These are phyloP conservation scores for Dendrolimus pini DNA, from an alignment of 2,888 invertebrate species.

Conservation along the genomic window DNA sequence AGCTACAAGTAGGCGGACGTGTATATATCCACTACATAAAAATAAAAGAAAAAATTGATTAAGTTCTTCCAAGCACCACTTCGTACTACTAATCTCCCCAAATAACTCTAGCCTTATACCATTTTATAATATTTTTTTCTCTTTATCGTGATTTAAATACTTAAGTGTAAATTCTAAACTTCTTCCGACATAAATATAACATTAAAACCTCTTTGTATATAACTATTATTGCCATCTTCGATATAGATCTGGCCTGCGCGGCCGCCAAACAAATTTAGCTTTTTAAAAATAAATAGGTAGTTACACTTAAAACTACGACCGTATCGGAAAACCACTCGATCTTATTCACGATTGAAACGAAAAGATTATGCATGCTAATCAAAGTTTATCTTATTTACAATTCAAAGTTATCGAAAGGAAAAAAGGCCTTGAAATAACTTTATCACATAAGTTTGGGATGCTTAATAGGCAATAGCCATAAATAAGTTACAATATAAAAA, in stretches of 20 bases:
- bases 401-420: conserved; percentile 53
- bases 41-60: conserved; percentile 22
- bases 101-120: conserved; percentile 54
- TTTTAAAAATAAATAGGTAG: conserved; percentile 45
- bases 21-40: conserved; percentile 20
- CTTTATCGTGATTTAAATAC: conserved; percentile 47
- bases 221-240: conserved; percentile 69
- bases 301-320: conserved; percentile 30
- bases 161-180: conserved; percentile 42
- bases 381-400: conserved; percentile 68
- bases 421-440: conserved; percentile 50
- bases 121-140: conserved; percentile 29
- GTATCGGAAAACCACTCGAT: conserved; percentile 41
- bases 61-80: conserved; percentile 53
- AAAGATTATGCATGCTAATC: conserved; percentile 52
- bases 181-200: conserved; percentile 56
- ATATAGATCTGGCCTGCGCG: conserved; percentile 35
- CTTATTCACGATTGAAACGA: conserved; percentile 42
- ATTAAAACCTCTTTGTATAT: conserved; percentile 62
- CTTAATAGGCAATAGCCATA: conserved; percentile 66
- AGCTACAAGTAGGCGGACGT: conserved; percentile 7
- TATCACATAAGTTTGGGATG: conserved; percentile 65
- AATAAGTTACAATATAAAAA: conserved; percentile 47
- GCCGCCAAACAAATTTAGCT: conserved; percentile 28
- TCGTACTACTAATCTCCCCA: conserved; percentile 39